Conservation (phyloP, 2,113 vertebrate genomes). For the Nanorana parkeri region DNA sequence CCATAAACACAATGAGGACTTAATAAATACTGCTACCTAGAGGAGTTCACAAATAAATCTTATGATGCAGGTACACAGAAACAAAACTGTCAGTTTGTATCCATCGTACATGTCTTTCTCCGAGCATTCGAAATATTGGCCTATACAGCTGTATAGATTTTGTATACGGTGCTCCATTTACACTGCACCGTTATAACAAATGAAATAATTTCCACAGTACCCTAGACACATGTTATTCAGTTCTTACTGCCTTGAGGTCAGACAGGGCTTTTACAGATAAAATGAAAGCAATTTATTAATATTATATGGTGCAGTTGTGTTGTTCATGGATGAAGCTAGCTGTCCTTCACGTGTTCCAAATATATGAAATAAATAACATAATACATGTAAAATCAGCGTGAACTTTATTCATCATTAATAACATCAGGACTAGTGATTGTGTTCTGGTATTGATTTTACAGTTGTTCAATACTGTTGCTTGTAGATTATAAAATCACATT, state of each 20-base stretch:
- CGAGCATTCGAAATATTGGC: too few relatives aligned
- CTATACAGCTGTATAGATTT: too few relatives aligned
- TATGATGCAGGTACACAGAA: too few relatives aligned
- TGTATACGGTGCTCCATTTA: too few relatives aligned
- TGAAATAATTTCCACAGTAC: neutral
- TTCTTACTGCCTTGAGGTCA: conserved; percentile 28
- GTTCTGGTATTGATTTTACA: conserved; percentile 20
- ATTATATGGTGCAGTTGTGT: neutral
- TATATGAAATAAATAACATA: neutral
- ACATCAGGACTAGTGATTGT: neutral
- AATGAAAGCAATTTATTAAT: conserved; percentile 1
- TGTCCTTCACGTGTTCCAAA: neutral
- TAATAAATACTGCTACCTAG: too few relatives aligned
- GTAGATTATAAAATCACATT: conserved; percentile 27
- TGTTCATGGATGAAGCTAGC: neutral
- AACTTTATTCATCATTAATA: conserved; percentile 9
- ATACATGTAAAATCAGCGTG: neutral
- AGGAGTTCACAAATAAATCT: too few relatives aligned
- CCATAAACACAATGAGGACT: too few relatives aligned
- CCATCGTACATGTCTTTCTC: too few relatives aligned
- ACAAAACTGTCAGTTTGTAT: too few relatives aligned
- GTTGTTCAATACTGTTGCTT: neutral
- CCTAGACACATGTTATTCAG: conserved; percentile 19
- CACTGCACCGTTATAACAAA: neutral
- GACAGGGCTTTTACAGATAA: neutral